Evolutionary conservation across 2,113 vertebrate genomes (phyloP).

Genomic region (Cheirogaleus medius): DNA sequence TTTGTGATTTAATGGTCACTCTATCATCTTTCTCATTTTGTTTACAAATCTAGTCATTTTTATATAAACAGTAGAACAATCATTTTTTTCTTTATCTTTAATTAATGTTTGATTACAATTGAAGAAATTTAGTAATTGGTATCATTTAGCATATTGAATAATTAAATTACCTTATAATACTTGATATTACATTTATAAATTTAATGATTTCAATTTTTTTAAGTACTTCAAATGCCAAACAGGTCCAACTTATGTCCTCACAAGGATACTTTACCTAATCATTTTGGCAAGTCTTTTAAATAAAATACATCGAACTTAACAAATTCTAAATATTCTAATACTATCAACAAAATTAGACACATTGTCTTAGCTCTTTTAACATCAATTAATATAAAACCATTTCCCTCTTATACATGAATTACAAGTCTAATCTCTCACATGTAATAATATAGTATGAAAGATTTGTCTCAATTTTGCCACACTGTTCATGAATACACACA

Average conservation of each 20-base stretch:
- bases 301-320: background rate
- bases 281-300: background rate
- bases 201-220: slow-evolving; percentile 2
- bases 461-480: background rate
- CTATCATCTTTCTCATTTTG: background rate
- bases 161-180: background rate
- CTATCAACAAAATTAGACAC: background rate
- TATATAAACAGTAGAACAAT: background rate
- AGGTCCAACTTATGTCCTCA: background rate
- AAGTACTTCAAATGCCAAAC: background rate
- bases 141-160: background rate
- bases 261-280: background rate
- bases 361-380: background rate
- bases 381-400: background rate
- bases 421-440: background rate
- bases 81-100: background rate
- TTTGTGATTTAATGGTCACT: background rate
- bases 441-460: too few relatives aligned
- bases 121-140: background rate
- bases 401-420: background rate
- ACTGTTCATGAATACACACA: background rate
- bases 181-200: background rate
- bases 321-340: background rate
- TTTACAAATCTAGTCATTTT: background rate
- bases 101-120: slow-evolving; percentile 22